phyloP scores from a whole-genome alignment of 2,888 invertebrate genomes.

The Bugulina stolonifera region DNA sequence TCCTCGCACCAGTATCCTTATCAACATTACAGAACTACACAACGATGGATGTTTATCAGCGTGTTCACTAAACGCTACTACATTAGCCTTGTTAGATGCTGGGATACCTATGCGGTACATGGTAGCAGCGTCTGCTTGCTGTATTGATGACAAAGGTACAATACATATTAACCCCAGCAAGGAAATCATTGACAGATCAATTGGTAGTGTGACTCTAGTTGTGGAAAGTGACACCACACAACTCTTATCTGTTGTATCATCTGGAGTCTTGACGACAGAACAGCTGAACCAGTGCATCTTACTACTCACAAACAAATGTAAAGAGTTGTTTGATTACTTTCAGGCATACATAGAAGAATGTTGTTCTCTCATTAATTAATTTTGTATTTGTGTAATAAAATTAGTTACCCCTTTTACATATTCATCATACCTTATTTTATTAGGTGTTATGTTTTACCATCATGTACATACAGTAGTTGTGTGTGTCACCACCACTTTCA shows the following conservation, averaged over 20 bases:
- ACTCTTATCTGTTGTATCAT: background rate
- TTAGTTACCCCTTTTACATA: background rate
- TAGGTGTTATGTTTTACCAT: too few species aligned
- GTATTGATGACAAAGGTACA: conserved; percentile 59
- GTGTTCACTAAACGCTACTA: conserved; percentile 74
- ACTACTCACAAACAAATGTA: background rate
- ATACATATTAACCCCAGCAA: conserved; percentile 63
- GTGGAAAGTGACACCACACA: conserved; percentile 36
- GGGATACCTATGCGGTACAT: conserved; percentile 76
- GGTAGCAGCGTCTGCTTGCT: conserved; percentile 73
- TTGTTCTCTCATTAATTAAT: background rate
- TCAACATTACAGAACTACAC: conserved; percentile 81
- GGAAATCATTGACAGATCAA: conserved; percentile 51
- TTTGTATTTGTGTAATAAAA: background rate
- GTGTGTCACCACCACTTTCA: too few species aligned
- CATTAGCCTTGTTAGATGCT: conserved; percentile 74
- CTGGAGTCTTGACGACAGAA: background rate
- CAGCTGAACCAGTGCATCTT: background rate
- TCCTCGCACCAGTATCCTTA: conserved; percentile 71
- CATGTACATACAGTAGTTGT: too few species aligned
- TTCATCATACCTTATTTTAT: too few species aligned
- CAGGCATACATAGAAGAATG: background rate
- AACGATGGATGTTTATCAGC: conserved; percentile 63
- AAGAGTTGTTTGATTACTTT: background rate
- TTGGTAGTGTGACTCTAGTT: conserved; percentile 39